Evolutionary conservation across 1,140 invertebrate genomes (phyloP).

Genomic region (Drosophila ercepeae): DNA sequence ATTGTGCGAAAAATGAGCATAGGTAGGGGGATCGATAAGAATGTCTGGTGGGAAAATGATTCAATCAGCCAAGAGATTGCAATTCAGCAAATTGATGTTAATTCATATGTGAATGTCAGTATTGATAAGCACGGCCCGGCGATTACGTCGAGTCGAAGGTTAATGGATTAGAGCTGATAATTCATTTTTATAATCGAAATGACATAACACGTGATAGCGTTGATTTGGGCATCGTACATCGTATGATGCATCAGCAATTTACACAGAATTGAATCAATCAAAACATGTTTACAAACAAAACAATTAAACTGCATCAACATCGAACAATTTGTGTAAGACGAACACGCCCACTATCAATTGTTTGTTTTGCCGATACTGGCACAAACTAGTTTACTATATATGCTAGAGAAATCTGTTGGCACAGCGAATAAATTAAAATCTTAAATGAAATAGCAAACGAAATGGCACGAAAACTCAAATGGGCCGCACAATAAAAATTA

Average conservation of each 20-base stretch:
- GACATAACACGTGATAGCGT: slow-evolving; percentile 36
- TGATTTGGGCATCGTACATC: slow-evolving; percentile 7
- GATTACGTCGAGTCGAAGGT: slow-evolving; percentile 41
- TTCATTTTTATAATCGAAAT: slow-evolving; percentile 1
- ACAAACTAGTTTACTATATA: slow-evolving; percentile 58
- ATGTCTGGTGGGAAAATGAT: slow-evolving; percentile 22
- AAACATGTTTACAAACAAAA: slow-evolving; percentile 67
- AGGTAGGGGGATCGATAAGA: slow-evolving; percentile 18
- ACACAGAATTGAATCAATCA: slow-evolving; percentile 42
- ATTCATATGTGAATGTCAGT: slow-evolving; percentile 22
- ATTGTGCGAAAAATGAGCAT: slow-evolving; percentile 7
- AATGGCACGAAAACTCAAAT: slow-evolving; percentile 22
- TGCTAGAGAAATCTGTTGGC: slow-evolving; percentile 63
- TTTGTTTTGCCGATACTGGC: slow-evolving; percentile 43
- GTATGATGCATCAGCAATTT: slow-evolving; percentile 9
- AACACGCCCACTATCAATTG: slow-evolving; percentile 65
- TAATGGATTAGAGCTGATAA: slow-evolving; percentile 38
- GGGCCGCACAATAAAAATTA: slow-evolving; percentile 57
- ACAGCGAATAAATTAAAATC: slow-evolving; percentile 64
- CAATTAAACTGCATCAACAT: slow-evolving; percentile 63
- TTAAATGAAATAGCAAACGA: slow-evolving; percentile 51
- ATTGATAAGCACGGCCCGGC: slow-evolving; percentile 20
- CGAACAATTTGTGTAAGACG: slow-evolving; percentile 29
- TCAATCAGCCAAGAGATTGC: slow-evolving; percentile 4
- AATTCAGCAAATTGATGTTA: slow-evolving; percentile 47